These are phyloP conservation scores for Exephanes ischioxanthus DNA, from an alignment of 2,888 invertebrate genomes.

Conservation along the genomic window DNA sequence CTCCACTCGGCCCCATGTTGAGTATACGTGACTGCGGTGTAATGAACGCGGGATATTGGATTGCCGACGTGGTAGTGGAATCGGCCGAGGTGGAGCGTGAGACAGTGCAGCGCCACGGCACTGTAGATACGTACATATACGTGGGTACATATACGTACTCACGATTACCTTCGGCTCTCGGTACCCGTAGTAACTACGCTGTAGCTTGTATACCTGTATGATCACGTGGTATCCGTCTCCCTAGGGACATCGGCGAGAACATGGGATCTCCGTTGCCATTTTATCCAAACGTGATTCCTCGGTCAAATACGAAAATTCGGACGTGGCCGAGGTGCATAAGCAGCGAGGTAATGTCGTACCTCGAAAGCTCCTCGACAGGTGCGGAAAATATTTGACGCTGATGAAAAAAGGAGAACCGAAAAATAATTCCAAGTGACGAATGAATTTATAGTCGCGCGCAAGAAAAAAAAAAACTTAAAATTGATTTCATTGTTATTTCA, in stretches of 20 bases:
- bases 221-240: constrained; percentile 52
- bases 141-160: constrained; percentile 5
- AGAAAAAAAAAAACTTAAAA: neutral
- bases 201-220: constrained; percentile 26
- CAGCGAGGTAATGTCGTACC: constrained; percentile 50
- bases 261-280: constrained; percentile 80
- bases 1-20: constrained; percentile 8
- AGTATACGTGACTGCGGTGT: constrained; percentile 65
- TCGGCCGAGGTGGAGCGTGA: constrained; percentile 22
- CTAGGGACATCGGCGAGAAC: constrained; percentile 62
- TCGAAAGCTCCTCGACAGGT: constrained; percentile 33
- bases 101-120: constrained; percentile 31
- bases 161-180: constrained; percentile 13
- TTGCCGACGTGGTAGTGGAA: constrained; percentile 38
- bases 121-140: constrained; percentile 19
- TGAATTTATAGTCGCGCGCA: neutral
- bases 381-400: constrained; percentile 3
- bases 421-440: constrained; percentile 1
- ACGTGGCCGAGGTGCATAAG: constrained; percentile 78
- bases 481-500: no score
- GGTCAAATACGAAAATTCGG: constrained; percentile 83
- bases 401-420: neutral
- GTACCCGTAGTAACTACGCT: constrained; percentile 19
- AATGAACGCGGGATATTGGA: constrained; percentile 61
- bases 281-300: constrained; percentile 83